These are phyloP conservation scores for Bos javanicus DNA, from an alignment of 2,113 vertebrate genomes.

Conservation along the genomic window DNA sequence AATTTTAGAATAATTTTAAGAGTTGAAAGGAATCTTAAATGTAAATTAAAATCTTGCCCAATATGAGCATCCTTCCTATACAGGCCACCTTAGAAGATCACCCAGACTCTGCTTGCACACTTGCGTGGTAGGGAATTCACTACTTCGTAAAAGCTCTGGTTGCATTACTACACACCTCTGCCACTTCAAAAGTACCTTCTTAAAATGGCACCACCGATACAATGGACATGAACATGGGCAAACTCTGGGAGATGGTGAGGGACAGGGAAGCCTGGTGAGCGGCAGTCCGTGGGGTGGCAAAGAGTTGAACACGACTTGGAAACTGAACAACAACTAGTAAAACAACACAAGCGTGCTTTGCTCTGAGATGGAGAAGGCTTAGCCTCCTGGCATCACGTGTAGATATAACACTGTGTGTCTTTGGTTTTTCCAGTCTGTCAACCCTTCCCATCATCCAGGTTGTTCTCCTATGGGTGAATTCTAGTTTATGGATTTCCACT, in stretches of 20 bases:
- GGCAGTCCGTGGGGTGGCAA: neutral
- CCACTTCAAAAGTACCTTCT: neutral
- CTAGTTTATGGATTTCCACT: neutral
- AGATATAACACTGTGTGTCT: neutral
- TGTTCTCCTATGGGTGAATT: neutral
- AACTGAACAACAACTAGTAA: neutral
- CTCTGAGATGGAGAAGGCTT: neutral
- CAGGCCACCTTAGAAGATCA: neutral
- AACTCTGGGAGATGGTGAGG: neutral
- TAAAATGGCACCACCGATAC: neutral
- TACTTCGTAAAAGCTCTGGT: neutral
- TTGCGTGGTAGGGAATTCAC: neutral
- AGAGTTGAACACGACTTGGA: neutral
- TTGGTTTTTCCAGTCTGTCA: neutral
- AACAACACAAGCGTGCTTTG: neutral
- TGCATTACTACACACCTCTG: neutral
- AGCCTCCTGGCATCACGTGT: neutral
- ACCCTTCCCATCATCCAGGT: neutral
- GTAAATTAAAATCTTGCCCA: neutral
- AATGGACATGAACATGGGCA: rapidly evolving
- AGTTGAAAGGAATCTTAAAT: neutral
- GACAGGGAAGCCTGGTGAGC: neutral
- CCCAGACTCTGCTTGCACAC: neutral
- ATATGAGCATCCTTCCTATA: neutral
- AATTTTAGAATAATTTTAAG: neutral